A percentile compares a stretch with the other conserved stretches of the same genome.
These are phyloP conservation scores for Patella ulyssiponensis DNA, from an alignment of 2,888 invertebrate species.

Conservation along the genomic window DNA sequence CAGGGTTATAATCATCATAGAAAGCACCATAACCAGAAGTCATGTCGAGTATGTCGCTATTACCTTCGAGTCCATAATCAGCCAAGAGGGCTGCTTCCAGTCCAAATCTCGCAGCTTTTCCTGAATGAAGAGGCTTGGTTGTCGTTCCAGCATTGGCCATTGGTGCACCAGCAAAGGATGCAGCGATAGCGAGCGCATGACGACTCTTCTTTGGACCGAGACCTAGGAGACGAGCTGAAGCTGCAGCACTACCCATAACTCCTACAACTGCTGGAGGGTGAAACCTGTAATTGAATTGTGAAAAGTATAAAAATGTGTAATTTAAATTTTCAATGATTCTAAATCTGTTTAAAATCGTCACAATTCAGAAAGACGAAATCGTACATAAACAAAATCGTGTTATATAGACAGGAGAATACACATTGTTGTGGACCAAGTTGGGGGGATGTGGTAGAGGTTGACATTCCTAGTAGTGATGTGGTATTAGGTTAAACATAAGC, in stretches of 20 bases:
- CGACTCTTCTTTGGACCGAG: slow-evolving; percentile 44
- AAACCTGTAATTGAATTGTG: slow-evolving; percentile 39
- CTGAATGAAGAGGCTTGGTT: slow-evolving; percentile 57
- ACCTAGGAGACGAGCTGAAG: slow-evolving; percentile 48
- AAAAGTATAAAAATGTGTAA: background rate
- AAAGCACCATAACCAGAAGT: slow-evolving; percentile 56
- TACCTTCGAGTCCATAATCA: slow-evolving; percentile 53
- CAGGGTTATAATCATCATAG: slow-evolving; percentile 54
- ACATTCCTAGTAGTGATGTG: too few species aligned
- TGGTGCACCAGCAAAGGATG: slow-evolving; percentile 59
- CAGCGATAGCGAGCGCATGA: slow-evolving; percentile 56
- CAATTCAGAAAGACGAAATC: too few species aligned
- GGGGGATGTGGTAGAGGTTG: too few species aligned
- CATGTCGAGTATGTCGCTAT: slow-evolving; percentile 52
- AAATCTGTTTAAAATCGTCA: too few species aligned
- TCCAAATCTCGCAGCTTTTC: slow-evolving; percentile 56
- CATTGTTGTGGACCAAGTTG: background rate
- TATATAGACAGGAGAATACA: background rate
- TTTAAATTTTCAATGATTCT: too few species aligned
- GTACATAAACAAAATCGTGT: too few species aligned
- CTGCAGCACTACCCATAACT: slow-evolving; percentile 60
- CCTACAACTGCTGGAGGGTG: slow-evolving; percentile 61
- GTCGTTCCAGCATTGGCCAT: slow-evolving; percentile 61
- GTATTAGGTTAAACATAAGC: too few species aligned
- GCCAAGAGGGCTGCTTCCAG: slow-evolving; percentile 57